Conservation (phyloP, 2,888 invertebrate genomes). For the Panzeria rudis region DNA sequence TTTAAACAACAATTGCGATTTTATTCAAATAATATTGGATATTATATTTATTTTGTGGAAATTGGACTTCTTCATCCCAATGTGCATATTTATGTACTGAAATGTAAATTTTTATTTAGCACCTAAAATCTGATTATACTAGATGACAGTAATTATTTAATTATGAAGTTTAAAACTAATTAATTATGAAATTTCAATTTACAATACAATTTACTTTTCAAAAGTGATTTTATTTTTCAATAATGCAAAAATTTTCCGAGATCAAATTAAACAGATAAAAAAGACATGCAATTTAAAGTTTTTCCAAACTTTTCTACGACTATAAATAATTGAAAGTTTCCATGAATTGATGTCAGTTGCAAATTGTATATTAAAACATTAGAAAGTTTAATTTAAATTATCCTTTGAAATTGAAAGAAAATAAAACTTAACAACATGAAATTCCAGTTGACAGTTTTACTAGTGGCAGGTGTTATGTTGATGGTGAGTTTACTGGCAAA, state of each 20-base stretch:
- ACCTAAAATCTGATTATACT: slow-evolving; percentile 32
- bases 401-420: neutral
- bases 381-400: slow-evolving; percentile 33
- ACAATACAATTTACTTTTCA: slow-evolving; percentile 19
- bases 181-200: slow-evolving; percentile 35
- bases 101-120: neutral
- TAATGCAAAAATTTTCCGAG: slow-evolving; percentile 16
- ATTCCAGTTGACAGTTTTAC: slow-evolving; percentile 57
- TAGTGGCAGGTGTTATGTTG: slow-evolving; percentile 53
- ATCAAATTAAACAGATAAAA: slow-evolving; percentile 45
- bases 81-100: neutral
- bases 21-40: no score
- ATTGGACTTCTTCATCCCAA: neutral
- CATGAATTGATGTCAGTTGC: slow-evolving; percentile 46
- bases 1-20: no score
- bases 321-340: slow-evolving; percentile 65
- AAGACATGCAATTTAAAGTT: slow-evolving; percentile 57
- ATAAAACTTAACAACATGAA: slow-evolving; percentile 51
- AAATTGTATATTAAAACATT: slow-evolving; percentile 45
- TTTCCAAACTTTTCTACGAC: slow-evolving; percentile 23
- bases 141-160: slow-evolving; percentile 37
- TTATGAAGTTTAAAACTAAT: neutral
- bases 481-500: slow-evolving; percentile 35
- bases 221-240: neutral
- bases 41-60: no score